A percentile compares a stretch with the other conserved stretches of the same genome.
phyloP scores from a whole-genome alignment of 2,113 vertebrate genomes.

The Procavia capensis region DNA sequence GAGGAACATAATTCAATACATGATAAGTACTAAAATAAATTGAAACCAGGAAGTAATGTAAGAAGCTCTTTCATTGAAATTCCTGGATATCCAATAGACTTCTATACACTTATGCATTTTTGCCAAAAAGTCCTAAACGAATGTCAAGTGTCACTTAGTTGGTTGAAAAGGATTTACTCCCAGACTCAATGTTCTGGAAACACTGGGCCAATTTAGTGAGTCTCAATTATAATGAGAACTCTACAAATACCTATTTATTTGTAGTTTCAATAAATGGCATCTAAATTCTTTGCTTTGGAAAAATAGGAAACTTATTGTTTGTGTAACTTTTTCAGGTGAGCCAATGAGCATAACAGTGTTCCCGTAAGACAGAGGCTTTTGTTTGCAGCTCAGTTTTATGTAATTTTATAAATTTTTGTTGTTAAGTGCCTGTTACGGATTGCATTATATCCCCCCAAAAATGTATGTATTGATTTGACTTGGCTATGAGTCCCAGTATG shows the following conservation, averaged over 20 bases:
- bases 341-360: not conserved
- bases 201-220: not conserved
- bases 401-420: slow-evolving; percentile 1
- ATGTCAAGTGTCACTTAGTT: not conserved
- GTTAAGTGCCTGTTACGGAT: no score
- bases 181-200: not conserved
- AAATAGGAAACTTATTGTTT: slow-evolving; percentile 6
- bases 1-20: no score
- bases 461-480: no score
- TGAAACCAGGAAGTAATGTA: not conserved
- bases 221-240: not conserved
- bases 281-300: not conserved
- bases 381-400: not conserved
- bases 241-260: not conserved
- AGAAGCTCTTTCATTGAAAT: not conserved
- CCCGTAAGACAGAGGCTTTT: not conserved
- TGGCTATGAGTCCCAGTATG: no score
- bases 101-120: not conserved
- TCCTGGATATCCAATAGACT: not conserved
- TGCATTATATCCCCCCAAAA: no score
- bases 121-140: not conserved
- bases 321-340: not conserved
- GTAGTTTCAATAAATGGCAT: not conserved
- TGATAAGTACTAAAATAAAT: not conserved
- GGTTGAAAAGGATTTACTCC: not conserved